Evolutionary conservation across 2,888 invertebrate genomes (phyloP).

Genomic region (Dicyrtoma fusca): DNA sequence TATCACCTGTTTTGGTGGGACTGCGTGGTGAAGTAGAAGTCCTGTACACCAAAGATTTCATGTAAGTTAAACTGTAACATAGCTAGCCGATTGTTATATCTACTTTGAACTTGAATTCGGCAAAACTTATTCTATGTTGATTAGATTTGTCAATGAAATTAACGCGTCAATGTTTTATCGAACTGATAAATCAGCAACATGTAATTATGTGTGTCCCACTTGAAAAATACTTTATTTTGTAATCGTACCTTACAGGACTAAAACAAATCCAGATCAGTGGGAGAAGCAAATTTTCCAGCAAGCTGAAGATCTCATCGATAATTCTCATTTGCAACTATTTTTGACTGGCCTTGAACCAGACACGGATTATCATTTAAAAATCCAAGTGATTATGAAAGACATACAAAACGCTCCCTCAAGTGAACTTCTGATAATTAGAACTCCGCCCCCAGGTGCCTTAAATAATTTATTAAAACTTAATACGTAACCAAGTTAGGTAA

Average conservation of each 20-base stretch:
- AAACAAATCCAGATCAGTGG: conserved; percentile 64
- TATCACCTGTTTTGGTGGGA: conserved; percentile 80
- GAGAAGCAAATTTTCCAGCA: conserved; percentile 84
- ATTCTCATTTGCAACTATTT: conserved; percentile 82
- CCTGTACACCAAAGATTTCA: conserved; percentile 75
- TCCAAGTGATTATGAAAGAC: conserved; percentile 76
- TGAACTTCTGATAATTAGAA: conserved; percentile 74
- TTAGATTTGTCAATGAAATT: background rate
- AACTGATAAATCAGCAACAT: background rate
- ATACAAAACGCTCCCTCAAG: conserved; percentile 78
- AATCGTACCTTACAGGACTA: conserved; percentile 51
- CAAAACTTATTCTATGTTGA: too few species aligned
- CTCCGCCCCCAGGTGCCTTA: conserved; percentile 65
- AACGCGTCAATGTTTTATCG: background rate
- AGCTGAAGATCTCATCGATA: conserved; percentile 81
- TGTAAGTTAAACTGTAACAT: conserved; percentile 65
- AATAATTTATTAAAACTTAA: too few species aligned
- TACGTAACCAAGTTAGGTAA: too few species aligned
- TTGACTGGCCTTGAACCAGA: conserved; percentile 75
- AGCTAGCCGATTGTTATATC: too few species aligned
- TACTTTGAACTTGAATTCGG: too few species aligned
- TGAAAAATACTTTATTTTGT: too few species aligned
- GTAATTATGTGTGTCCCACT: too few species aligned
- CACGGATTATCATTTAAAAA: conserved; percentile 80
- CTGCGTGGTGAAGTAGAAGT: conserved; percentile 84